phyloP scores from a whole-genome alignment of 23 tunicate species.

The Corella eumyota region DNA sequence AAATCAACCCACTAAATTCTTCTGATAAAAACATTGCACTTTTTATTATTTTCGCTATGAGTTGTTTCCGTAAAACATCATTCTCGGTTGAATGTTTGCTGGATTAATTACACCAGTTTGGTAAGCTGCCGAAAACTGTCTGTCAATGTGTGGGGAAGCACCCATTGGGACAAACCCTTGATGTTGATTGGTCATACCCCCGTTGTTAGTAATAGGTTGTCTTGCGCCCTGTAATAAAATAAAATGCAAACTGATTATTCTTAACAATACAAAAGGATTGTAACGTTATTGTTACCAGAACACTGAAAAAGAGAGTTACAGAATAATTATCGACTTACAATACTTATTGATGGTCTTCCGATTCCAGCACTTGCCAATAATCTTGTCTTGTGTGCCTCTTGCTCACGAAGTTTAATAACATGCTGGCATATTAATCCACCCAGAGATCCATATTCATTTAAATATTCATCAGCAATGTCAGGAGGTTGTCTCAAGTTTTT shows the following conservation, averaged over 20 bases:
- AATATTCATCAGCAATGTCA: constrained; percentile 54
- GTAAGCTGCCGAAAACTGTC: constrained; percentile 13
- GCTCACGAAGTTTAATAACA: constrained; percentile 59
- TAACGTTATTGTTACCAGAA: too few relatives aligned
- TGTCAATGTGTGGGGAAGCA: constrained; percentile 25
- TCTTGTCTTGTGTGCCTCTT: constrained; percentile 77
- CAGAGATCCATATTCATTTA: constrained; percentile 70
- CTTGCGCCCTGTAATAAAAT: constrained; percentile 14
- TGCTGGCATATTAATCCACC: constrained; percentile 64
- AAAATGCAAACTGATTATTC: too few relatives aligned
- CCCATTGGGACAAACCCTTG: too few relatives aligned
- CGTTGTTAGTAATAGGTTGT: constrained; percentile 22
- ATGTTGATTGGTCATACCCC: constrained; percentile 32
- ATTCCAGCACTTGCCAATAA: constrained; percentile 75
- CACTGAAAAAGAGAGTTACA: too few relatives aligned
- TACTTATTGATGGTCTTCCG: constrained; percentile 34
- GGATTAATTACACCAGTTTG: not conserved
- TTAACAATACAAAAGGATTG: too few relatives aligned
- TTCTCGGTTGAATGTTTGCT: too few relatives aligned
- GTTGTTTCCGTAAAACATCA: too few relatives aligned
- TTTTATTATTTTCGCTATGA: too few relatives aligned
- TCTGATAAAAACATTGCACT: too few relatives aligned
- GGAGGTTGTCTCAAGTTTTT: constrained; percentile 65
- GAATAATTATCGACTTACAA: too few relatives aligned
- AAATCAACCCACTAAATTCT: too few relatives aligned